Evolutionary conservation across 2,113 vertebrate species (phyloP).

Genomic region (Oncorhynchus mykiss): DNA sequence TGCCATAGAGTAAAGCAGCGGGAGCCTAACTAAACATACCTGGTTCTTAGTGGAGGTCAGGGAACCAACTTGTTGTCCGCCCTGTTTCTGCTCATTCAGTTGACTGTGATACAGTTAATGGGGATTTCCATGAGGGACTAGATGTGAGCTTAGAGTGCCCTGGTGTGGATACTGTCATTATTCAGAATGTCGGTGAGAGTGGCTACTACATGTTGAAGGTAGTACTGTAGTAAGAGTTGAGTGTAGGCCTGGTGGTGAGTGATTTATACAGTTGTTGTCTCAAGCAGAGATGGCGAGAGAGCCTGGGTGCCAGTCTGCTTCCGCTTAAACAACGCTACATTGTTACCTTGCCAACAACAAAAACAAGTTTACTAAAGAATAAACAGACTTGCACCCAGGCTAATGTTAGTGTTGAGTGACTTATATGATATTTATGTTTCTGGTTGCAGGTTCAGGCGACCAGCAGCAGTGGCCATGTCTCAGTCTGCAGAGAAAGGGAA

Average conservation of each 20-base stretch:
- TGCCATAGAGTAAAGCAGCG: slow-evolving; percentile 22
- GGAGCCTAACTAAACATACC: no score
- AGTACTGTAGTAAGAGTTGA: not conserved
- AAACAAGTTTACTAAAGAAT: not conserved
- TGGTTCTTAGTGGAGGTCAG: slow-evolving; percentile 27
- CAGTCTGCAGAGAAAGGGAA: slow-evolving; percentile 85
- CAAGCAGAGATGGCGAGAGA: not conserved
- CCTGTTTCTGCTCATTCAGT: slow-evolving; percentile 27
- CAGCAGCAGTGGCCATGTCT: slow-evolving; percentile 71
- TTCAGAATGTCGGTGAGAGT: not conserved
- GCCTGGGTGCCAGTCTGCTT: not conserved
- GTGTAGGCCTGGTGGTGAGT: not conserved
- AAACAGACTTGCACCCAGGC: slow-evolving; percentile 4
- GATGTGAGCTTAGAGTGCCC: not conserved
- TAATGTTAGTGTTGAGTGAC: not conserved
- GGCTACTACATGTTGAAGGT: not conserved
- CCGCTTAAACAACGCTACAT: not conserved
- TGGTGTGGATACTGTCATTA: not conserved
- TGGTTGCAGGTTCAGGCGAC: slow-evolving; percentile 45
- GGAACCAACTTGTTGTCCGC: slow-evolving; percentile 25
- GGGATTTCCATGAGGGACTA: not conserved
- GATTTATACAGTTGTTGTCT: not conserved
- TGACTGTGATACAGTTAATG: not conserved
- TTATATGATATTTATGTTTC: slow-evolving; percentile 38
- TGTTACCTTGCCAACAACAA: not conserved